Evolutionary conservation across 2,113 vertebrate species (phyloP).

Genomic region (Camelus bactrianus): DNA sequence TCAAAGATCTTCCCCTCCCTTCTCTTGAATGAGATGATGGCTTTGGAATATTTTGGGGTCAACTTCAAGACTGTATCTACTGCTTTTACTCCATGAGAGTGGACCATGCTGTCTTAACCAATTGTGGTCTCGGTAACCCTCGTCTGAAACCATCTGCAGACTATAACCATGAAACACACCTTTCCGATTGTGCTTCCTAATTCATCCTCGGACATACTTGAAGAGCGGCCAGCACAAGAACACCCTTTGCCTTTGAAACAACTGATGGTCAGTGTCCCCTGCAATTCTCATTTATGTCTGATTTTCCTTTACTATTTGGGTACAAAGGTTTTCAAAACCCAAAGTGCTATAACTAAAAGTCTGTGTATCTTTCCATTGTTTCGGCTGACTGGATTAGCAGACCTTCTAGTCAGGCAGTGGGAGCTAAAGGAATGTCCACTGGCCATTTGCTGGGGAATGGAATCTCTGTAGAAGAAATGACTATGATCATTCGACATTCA

Average conservation of each 20-base stretch:
- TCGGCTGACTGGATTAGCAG: background rate
- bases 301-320: background rate
- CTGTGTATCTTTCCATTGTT: background rate
- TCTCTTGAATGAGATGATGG: background rate
- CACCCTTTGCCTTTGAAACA: background rate
- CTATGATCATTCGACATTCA: background rate
- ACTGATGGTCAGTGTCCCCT: background rate
- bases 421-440: background rate
- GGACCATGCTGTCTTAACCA: background rate
- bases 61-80: background rate
- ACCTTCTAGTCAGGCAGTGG: background rate
- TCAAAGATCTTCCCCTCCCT: background rate
- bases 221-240: background rate
- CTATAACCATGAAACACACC: background rate
- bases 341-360: background rate
- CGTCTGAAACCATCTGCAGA: background rate
- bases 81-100: background rate
- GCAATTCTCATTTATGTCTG: background rate
- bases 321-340: background rate
- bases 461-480: background rate
- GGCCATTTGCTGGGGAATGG: background rate
- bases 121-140: background rate
- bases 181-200: background rate
- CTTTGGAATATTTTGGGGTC: background rate
- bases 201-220: background rate